phyloP scores from a whole-genome alignment of 2,797 vertebrate species.

The Pagetopsis macropterus region DNA sequence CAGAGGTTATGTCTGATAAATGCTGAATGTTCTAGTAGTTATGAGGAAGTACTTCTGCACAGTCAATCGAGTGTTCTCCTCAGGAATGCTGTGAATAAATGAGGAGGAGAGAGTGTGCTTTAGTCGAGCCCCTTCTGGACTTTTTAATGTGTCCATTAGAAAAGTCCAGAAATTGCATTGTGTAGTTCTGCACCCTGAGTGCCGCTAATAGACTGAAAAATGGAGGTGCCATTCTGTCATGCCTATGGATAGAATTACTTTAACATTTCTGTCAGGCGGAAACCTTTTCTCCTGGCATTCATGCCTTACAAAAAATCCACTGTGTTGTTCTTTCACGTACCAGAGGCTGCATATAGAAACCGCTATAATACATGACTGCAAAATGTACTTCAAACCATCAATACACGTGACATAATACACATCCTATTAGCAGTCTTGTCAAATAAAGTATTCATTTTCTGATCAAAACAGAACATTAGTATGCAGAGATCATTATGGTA shows the following conservation, averaged over 20 bases:
- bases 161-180: conserved; percentile 25
- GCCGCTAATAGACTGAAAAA: conserved; percentile 69
- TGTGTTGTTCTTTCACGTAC: conserved; percentile 16
- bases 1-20: conserved; percentile 21
- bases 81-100: conserved; percentile 20
- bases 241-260: conserved; percentile 53
- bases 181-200: conserved; percentile 48
- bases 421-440: neutral
- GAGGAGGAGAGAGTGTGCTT: conserved; percentile 11
- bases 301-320: conserved; percentile 23
- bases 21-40: conserved; percentile 17
- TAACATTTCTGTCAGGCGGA: conserved; percentile 49
- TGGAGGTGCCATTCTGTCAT: conserved; percentile 55
- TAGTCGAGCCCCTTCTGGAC: conserved; percentile 18
- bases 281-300: conserved; percentile 37
- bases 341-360: neutral
- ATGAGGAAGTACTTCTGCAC: conserved; percentile 3
- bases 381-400: neutral
- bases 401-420: conserved; percentile 1
- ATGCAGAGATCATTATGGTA: conserved; percentile 26
- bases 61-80: conserved; percentile 1
- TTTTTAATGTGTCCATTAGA: conserved; percentile 40
- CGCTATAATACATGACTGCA: neutral
- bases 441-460: conserved; percentile 1
- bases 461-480: conserved; percentile 11